Evolutionary conservation across 2,113 vertebrate genomes (phyloP), one percentile per base, ranked within the genome.

Genomic region (Leptodactylus fuscus): DNA sequence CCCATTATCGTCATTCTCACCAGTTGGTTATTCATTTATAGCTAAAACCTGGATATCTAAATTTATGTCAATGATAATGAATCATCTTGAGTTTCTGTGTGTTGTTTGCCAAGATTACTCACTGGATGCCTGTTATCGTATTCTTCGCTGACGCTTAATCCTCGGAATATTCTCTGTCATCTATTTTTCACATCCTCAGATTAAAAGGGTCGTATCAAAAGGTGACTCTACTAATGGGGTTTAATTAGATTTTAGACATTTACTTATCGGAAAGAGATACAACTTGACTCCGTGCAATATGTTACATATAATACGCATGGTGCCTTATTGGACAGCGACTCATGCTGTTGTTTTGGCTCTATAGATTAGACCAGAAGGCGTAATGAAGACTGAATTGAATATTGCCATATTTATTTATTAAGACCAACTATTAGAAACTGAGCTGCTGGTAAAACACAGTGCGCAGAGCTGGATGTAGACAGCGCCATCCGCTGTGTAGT

Each of bases 31-130:
- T 58, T 41, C 48, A 83, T 83, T 73, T 62, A 62, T 32, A 62
- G 82, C 38, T 46, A 13, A 55, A 62, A 62, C 55, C 44, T 5
- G 36, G 41, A 32, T 55, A 76, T 48, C 71, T 58, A 4, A 32
- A 73, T 83, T 62, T 34, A 62, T 62, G 70, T 83, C 53, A 60
- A 46, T 75, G 70, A 24, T 12, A 75, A 48, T 83, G 71, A 83
- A 65, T 83, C 70, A 83, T 76, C 24, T 29, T 38, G 22, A 5
- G 24, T 65, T 76, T 55, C 27, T 83, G 15, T 44, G 38, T 60
- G 18, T 41, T 12, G 22, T 34, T 48, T 83, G 82, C 53, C 71
- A 83, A 76, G 69, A 83, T 83, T 74, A 74, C 70, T 83, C 71
- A 83, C 27, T 3, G 24, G 16, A 5, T 11, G 36, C 55, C 16